Conservation (phyloP, 2,888 invertebrate species). For the Coleophora deauratella region DNA sequence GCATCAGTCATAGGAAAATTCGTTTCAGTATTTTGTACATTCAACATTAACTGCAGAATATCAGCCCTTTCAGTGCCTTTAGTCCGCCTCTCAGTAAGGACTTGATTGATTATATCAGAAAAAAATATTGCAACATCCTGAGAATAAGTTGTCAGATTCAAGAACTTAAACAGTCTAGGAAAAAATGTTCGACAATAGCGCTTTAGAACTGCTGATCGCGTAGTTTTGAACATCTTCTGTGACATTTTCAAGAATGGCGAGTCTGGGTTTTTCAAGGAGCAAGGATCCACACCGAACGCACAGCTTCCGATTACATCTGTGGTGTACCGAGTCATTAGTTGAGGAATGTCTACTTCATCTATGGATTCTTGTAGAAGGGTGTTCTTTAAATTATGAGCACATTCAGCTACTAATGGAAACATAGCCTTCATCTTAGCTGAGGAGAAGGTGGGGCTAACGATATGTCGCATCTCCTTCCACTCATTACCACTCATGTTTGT, state of each 20-base stretch:
- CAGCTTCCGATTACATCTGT: slow-evolving; percentile 67
- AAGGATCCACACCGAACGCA: slow-evolving; percentile 61
- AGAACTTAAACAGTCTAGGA: slow-evolving; percentile 53
- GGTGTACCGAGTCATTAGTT: slow-evolving; percentile 53
- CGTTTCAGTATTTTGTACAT: slow-evolving; percentile 50
- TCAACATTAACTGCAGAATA: slow-evolving; percentile 64
- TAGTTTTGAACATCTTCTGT: slow-evolving; percentile 58
- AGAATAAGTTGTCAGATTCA: slow-evolving; percentile 59
- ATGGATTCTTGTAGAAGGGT: slow-evolving; percentile 33
- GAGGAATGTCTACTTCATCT: slow-evolving; percentile 49
- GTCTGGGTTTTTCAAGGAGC: slow-evolving; percentile 46
- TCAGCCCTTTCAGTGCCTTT: slow-evolving; percentile 43
- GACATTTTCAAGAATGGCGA: slow-evolving; percentile 64
- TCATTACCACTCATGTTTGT: slow-evolving; percentile 64
- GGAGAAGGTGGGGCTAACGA: slow-evolving; percentile 64
- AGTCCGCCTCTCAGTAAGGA: slow-evolving; percentile 47
- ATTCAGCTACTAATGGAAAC: slow-evolving; percentile 60
- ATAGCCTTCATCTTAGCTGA: slow-evolving; percentile 68
- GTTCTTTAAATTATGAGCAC: slow-evolving; percentile 44
- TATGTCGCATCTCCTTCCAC: slow-evolving; percentile 63
- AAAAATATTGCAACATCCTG: slow-evolving; percentile 57
- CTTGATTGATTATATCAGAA: slow-evolving; percentile 53
- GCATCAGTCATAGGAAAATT: slow-evolving; percentile 58
- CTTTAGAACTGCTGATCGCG: slow-evolving; percentile 48
- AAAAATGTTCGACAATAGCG: slow-evolving; percentile 59